These are phyloP conservation scores for Antedon bifida DNA, from an alignment of 35 echinoderm and acorn worm genomes.

Conservation along the genomic window DNA sequence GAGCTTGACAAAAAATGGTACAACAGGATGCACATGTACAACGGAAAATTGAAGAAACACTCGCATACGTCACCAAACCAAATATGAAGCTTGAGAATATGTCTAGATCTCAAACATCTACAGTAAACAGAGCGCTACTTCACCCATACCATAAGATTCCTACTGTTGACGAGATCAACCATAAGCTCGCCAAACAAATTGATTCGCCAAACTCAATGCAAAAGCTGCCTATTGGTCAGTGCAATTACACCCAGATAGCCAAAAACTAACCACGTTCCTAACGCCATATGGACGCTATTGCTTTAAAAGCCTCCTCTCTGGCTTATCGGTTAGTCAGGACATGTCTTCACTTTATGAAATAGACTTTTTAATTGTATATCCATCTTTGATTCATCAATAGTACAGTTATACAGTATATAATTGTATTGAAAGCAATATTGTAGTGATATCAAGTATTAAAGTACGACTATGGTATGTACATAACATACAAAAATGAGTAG, in stretches of 20 bases:
- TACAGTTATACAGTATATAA: no score
- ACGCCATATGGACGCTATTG: constrained; percentile 60
- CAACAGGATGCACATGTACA: no score
- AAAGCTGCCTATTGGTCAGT: constrained; percentile 64
- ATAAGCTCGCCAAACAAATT: constrained; percentile 14
- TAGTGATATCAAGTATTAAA: no score
- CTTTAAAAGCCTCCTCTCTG: constrained; percentile 25
- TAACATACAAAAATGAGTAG: no score
- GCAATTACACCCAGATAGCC: constrained; percentile 15
- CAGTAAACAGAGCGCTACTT: constrained; percentile 7
- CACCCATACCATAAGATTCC: background rate
- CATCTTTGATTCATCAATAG: no score
- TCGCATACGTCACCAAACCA: no score
- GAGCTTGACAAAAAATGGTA: no score
- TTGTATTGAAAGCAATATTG: no score
- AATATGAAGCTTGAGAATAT: background rate
- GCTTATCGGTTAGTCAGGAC: constrained; percentile 30
- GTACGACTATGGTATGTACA: no score
- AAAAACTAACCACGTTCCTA: constrained; percentile 47
- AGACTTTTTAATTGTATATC: no score
- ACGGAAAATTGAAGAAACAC: background rate
- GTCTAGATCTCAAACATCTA: constrained; percentile 9
- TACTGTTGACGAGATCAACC: constrained; percentile 24
- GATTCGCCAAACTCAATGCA: constrained; percentile 40
- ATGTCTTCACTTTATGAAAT: constrained; percentile 27